A percentile compares a stretch with the other conserved stretches of the same genome.
Conservation (phyloP, 2,888 invertebrate genomes). For the Dicranocentrus wangi region DNA sequence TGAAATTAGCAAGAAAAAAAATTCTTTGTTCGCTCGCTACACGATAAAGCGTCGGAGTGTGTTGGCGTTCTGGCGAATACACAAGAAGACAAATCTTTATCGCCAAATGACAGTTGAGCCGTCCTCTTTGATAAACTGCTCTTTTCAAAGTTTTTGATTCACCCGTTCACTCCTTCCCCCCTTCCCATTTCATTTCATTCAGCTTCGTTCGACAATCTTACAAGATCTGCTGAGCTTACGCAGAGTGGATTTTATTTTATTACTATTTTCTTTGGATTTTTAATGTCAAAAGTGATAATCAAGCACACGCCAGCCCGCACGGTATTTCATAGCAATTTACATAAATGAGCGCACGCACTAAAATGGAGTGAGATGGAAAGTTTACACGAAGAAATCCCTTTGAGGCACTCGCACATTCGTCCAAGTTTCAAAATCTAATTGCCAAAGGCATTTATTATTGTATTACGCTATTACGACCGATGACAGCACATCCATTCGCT, state of each 20-base stretch:
- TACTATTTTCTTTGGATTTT: too few relatives aligned
- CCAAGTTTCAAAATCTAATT: conserved; percentile 41
- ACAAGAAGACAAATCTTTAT: conserved; percentile 9
- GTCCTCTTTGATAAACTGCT: conserved; percentile 24
- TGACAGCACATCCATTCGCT: conserved; percentile 32
- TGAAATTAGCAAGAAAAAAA: conserved; percentile 48
- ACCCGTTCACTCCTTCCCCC: conserved; percentile 8
- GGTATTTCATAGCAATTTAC: conserved; percentile 43
- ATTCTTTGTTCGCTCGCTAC: conserved; percentile 5
- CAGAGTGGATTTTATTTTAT: too few relatives aligned
- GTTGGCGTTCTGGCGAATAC: conserved; percentile 32
- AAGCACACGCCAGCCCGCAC: conserved; percentile 36
- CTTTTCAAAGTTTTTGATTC: conserved; percentile 37
- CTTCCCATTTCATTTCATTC: background rate
- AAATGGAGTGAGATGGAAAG: conserved; percentile 54
- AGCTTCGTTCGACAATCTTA: too few relatives aligned
- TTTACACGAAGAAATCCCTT: conserved; percentile 39
- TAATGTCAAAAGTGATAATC: conserved; percentile 18
- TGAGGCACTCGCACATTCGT: conserved; percentile 6
- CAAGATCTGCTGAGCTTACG: too few relatives aligned
- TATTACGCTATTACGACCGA: conserved; percentile 33
- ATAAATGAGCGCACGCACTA: conserved; percentile 36
- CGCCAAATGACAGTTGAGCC: conserved; percentile 16
- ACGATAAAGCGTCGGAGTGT: background rate
- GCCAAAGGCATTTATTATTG: conserved; percentile 32